A percentile compares a stretch with the other conserved stretches of the same genome.
Conservation (phyloP, 2,113 vertebrate species). For the Microcebus jonahi region DNA sequence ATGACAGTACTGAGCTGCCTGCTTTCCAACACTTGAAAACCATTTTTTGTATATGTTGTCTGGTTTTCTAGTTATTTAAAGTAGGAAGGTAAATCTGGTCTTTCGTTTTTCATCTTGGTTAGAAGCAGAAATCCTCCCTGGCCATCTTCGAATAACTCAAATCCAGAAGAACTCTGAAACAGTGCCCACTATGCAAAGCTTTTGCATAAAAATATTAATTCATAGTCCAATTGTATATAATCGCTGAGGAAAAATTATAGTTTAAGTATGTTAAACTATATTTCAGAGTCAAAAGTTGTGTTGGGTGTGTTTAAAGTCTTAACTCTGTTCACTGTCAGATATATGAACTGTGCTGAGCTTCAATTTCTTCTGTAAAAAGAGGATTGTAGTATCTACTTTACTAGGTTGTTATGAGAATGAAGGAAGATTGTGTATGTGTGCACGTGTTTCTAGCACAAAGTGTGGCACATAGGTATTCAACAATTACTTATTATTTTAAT, state of each 20-base stretch:
- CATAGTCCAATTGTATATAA: not conserved
- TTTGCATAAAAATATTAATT: not conserved
- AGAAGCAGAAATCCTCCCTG: not conserved
- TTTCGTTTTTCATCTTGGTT: not conserved
- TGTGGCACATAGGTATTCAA: not conserved
- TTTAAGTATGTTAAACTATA: not conserved
- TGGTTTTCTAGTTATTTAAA: not conserved
- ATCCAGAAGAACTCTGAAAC: not conserved
- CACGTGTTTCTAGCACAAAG: not conserved
- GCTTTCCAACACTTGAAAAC: not conserved
- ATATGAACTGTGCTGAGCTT: not conserved
- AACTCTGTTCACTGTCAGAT: not conserved
- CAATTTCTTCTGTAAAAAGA: slow-evolving; percentile 21
- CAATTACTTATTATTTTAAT: not conserved
- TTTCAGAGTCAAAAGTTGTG: not conserved
- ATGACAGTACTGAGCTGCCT: not conserved
- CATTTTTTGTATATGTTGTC: not conserved
- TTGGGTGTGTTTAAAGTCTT: slow-evolving; percentile 7
- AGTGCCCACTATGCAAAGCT: not conserved
- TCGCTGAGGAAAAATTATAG: not conserved
- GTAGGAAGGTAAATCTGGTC: not conserved
- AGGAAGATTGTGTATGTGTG: not conserved
- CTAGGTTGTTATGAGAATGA: not conserved
- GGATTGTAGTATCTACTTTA: not conserved
- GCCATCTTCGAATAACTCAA: not conserved